These are phyloP conservation scores for Oceanodroma leucorhoa DNA, from an alignment of 2,797 vertebrate genomes.

Conservation along the genomic window DNA sequence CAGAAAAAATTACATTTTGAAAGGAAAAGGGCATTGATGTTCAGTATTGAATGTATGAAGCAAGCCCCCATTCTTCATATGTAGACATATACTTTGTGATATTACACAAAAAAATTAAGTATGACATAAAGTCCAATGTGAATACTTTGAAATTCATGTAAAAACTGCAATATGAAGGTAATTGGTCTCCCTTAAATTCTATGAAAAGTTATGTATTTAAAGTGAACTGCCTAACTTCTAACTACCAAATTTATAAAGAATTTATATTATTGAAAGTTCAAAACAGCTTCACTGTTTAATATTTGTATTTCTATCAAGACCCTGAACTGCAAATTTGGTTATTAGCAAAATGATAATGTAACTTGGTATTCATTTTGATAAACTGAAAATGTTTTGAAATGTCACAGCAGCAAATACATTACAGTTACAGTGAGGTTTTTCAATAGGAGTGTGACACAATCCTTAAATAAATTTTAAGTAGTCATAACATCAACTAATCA, in stretches of 20 bases:
- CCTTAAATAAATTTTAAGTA: constrained; percentile 81
- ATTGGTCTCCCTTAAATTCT: constrained; percentile 74
- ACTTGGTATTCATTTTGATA: constrained; percentile 80
- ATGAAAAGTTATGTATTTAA: constrained; percentile 68
- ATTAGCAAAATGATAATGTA: constrained; percentile 89
- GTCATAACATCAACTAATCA: constrained; percentile 87
- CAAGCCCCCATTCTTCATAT: constrained; percentile 61
- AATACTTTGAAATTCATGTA: constrained; percentile 69
- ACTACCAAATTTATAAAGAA: constrained; percentile 78
- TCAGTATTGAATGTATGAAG: constrained; percentile 58
- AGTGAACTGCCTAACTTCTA: constrained; percentile 78
- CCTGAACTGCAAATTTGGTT: constrained; percentile 97
- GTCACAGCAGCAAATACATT: constrained; percentile 91
- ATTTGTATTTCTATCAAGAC: constrained; percentile 84
- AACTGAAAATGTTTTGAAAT: constrained; percentile 81
- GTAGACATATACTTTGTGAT: constrained; percentile 57
- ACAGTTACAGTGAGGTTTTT: constrained; percentile 91
- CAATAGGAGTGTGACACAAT: constrained; percentile 87
- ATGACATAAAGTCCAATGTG: constrained; percentile 64
- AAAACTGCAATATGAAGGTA: constrained; percentile 75
- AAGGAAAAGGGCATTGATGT: constrained; percentile 59
- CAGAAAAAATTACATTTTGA: constrained; percentile 58
- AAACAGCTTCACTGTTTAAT: constrained; percentile 87
- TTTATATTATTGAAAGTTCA: constrained; percentile 77
- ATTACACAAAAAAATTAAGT: constrained; percentile 60